A percentile compares a stretch with the other conserved stretches of the same genome.
Evolutionary conservation across 1,140 invertebrate genomes (phyloP).

Genomic region (Drosophila saltans): DNA sequence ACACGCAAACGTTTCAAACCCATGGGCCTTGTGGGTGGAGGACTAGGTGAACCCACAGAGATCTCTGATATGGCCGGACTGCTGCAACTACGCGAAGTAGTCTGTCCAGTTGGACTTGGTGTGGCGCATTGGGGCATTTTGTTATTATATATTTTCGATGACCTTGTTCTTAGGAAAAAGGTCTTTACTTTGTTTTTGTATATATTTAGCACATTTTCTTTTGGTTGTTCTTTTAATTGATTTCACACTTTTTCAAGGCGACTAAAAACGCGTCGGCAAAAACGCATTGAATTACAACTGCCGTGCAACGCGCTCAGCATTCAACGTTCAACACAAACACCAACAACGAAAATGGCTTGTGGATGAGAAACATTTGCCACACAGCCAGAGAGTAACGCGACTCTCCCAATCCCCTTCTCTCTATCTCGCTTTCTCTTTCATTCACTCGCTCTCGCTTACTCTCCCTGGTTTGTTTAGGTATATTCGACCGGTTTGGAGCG

Average conservation of each 20-base stretch:
- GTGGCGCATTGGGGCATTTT: constrained; percentile 66
- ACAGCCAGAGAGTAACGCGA: constrained; percentile 5
- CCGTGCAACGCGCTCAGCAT: constrained; percentile 60
- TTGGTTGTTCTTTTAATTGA: neutral
- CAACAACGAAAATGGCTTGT: constrained; percentile 60
- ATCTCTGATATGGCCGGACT: constrained; percentile 81
- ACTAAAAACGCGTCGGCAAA: constrained; percentile 72
- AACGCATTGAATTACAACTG: constrained; percentile 47
- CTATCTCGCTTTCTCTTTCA: constrained; percentile 2
- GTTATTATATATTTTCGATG: constrained; percentile 1
- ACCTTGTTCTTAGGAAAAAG: neutral
- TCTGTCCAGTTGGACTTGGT: constrained; percentile 47
- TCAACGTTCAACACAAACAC: constrained; percentile 71
- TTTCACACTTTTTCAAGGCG: constrained; percentile 25
- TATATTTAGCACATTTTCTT: constrained; percentile 30
- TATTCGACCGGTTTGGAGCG: constrained; percentile 49
- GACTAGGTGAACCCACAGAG: constrained; percentile 78
- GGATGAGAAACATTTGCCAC: constrained; percentile 11
- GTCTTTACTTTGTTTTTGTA: neutral
- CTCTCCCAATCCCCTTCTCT: constrained; percentile 15
- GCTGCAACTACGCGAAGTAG: constrained; percentile 45
- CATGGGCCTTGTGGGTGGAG: constrained; percentile 57
- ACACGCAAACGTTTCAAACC: constrained; percentile 86
- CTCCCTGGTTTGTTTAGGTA: neutral
- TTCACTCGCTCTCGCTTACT: neutral